A percentile compares a stretch with the other conserved stretches of the same genome.
phyloP scores from a whole-genome alignment of 2,888 invertebrate genomes.

The Panopea generosa region DNA sequence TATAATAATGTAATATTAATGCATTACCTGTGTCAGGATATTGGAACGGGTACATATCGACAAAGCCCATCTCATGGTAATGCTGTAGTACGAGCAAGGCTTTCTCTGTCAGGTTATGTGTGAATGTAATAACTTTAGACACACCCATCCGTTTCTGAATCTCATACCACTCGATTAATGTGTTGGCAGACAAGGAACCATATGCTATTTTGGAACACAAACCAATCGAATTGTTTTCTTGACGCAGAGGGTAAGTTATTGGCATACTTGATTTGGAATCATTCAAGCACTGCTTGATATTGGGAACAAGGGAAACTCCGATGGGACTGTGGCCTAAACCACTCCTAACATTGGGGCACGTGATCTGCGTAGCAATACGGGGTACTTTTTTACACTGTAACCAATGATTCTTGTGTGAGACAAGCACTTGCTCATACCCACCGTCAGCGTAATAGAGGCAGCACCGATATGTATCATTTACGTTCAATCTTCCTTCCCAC shows the following conservation, averaged over 20 bases:
- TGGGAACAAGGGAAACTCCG: not conserved
- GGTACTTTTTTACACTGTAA: not conserved
- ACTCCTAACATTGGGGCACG: conserved; percentile 4
- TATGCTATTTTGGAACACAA: conserved; percentile 15
- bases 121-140: conserved; percentile 8
- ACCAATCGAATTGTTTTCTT: not conserved
- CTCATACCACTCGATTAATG: conserved; percentile 12
- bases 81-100: conserved; percentile 1
- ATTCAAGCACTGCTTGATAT: not conserved
- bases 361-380: conserved; percentile 1
- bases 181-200: not conserved
- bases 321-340: not conserved
- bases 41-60: not conserved
- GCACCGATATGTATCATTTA: conserved; percentile 11
- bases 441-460: conserved; percentile 8
- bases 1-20: too few relatives aligned
- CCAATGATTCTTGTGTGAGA: conserved; percentile 5
- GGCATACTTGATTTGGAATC: not conserved
- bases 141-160: conserved; percentile 9
- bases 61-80: conserved; percentile 3
- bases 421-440: not conserved
- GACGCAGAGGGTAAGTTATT: not conserved
- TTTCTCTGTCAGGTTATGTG: conserved; percentile 1
- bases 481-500: conserved; percentile 11
- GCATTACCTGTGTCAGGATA: conserved; percentile 14